These are phyloP conservation scores for Disparrhopalites patrizii DNA, from an alignment of 2,888 invertebrate genomes.

Conservation along the genomic window DNA sequence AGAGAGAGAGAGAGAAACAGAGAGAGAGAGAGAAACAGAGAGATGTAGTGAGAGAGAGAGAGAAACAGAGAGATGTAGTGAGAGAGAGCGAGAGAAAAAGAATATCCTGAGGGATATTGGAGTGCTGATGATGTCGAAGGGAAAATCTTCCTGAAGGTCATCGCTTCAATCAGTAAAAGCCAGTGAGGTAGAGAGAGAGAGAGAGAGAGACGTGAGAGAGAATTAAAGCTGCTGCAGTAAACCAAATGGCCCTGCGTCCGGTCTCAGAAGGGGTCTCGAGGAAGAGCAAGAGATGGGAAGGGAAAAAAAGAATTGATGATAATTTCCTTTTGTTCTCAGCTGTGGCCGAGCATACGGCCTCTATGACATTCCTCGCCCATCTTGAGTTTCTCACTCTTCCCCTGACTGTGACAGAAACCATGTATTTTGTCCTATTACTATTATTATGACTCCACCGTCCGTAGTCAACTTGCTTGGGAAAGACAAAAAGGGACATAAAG, in stretches of 20 bases:
- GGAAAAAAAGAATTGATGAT: not conserved
- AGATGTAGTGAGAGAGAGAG: not conserved
- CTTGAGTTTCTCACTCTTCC: too few relatives aligned
- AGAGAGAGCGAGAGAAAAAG: slow-evolving; percentile 11
- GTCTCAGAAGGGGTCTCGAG: not conserved
- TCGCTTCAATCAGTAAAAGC: slow-evolving; percentile 3
- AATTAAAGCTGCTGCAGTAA: slow-evolving; percentile 6
- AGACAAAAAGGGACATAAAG: not conserved
- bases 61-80: not conserved
- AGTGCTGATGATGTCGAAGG: not conserved
- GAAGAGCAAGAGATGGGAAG: not conserved
- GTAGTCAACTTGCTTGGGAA: too few relatives aligned
- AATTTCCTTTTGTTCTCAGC: not conserved
- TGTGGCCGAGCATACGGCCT: not conserved
- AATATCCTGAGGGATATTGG: slow-evolving; percentile 20
- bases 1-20: too few relatives aligned
- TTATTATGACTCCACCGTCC: too few relatives aligned
- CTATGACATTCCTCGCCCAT: too few relatives aligned
- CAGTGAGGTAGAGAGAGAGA: not conserved
- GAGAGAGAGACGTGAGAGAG: not conserved
- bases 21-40: too few relatives aligned
- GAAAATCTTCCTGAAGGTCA: slow-evolving; percentile 20
- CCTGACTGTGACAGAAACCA: too few relatives aligned
- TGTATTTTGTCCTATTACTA: too few relatives aligned
- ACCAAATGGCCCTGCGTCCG: not conserved